Evolutionary conservation across 2,113 vertebrate species (phyloP).

Genomic region (Sceloporus undulatus): DNA sequence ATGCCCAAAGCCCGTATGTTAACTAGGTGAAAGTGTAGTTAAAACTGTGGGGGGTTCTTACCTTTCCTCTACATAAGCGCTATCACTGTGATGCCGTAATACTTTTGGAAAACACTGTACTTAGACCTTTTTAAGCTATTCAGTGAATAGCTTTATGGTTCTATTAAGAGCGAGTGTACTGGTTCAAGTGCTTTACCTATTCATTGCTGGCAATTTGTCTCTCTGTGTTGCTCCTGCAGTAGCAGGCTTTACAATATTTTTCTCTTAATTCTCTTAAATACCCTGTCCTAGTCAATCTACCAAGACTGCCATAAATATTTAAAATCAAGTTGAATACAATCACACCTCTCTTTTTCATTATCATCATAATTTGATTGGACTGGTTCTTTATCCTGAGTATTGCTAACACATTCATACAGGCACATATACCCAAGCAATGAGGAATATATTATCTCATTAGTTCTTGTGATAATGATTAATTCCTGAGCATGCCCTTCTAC

Average conservation of each 20-base stretch:
- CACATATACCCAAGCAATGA: background rate
- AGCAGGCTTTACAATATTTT: background rate
- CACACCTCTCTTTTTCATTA: slow-evolving; percentile 41
- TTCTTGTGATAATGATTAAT: slow-evolving; percentile 50
- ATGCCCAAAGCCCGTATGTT: background rate
- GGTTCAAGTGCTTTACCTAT: slow-evolving; percentile 38
- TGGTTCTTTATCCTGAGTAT: slow-evolving; percentile 20
- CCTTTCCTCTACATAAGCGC: background rate
- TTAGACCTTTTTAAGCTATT: background rate
- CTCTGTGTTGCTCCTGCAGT: background rate
- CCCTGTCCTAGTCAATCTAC: background rate
- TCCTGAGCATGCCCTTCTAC: too few relatives aligned
- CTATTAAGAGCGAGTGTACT: background rate
- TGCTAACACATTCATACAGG: background rate
- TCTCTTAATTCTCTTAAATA: background rate
- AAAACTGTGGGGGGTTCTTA: background rate
- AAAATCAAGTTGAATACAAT: slow-evolving; percentile 52
- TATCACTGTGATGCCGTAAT: background rate
- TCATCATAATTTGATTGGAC: slow-evolving; percentile 53
- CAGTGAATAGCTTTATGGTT: background rate
- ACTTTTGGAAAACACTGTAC: background rate
- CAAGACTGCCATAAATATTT: background rate
- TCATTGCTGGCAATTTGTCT: slow-evolving; percentile 40
- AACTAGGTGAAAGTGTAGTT: background rate
- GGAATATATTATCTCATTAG: slow-evolving; percentile 44